Evolutionary conservation across 2,113 vertebrate species (phyloP).

Genomic region (Lichenostomus cassidix): DNA sequence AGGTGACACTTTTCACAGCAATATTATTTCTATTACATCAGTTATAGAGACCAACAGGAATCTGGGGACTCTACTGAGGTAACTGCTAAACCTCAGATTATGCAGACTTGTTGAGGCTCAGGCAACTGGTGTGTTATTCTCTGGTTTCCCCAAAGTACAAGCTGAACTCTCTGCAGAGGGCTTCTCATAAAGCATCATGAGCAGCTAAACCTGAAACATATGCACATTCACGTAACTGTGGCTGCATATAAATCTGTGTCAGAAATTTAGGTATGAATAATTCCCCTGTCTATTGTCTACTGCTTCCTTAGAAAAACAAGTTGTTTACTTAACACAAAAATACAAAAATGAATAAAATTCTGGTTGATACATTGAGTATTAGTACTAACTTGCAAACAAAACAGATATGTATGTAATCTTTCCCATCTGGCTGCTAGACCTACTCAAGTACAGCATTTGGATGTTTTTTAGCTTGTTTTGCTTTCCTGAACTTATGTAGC

Average conservation of each 20-base stretch:
- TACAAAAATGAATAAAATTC: not conserved
- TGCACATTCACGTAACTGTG: not conserved
- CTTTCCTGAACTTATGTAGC: fast-evolving
- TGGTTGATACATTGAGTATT: not conserved
- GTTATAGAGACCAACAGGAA: not conserved
- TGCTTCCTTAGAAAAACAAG: not conserved
- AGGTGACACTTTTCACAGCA: not conserved
- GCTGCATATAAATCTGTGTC: not conserved
- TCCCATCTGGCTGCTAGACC: not conserved
- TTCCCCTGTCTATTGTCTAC: not conserved
- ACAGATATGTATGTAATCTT: fast-evolving
- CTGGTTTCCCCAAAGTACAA: not conserved
- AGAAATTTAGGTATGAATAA: not conserved
- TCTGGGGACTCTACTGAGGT: not conserved
- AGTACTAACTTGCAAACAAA: not conserved
- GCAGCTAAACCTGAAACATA: not conserved
- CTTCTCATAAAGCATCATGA: not conserved
- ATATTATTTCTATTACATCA: not conserved
- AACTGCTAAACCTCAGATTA: not conserved
- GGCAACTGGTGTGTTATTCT: not conserved
- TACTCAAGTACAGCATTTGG: not conserved
- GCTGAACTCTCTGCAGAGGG: not conserved
- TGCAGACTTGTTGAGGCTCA: not conserved
- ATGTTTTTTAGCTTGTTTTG: not conserved
- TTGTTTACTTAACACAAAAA: not conserved